Conservation (phyloP, 2,797 vertebrate species). For the Coregonus ussuriensis region DNA sequence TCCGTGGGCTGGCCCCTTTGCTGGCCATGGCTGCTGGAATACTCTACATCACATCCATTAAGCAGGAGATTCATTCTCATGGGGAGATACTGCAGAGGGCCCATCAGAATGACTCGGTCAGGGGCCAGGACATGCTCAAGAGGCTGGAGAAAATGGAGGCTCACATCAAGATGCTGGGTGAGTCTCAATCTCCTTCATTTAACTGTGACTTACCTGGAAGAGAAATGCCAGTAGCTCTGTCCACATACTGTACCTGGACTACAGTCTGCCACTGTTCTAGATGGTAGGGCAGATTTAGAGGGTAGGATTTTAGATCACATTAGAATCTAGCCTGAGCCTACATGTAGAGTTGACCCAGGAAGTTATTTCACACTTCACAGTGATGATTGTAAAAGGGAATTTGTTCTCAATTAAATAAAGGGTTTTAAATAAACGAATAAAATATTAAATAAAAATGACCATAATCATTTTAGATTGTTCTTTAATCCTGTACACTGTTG, state of each 20-base stretch:
- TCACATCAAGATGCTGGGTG: constrained; percentile 54
- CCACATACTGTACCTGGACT: neutral
- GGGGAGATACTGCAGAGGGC: constrained; percentile 39
- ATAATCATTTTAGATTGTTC: too few relatives aligned
- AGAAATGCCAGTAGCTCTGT: too few relatives aligned
- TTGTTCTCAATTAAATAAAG: too few relatives aligned
- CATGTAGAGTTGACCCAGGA: too few relatives aligned
- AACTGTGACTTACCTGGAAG: too few relatives aligned
- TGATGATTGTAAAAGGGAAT: too few relatives aligned
- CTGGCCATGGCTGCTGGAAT: neutral
- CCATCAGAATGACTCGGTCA: constrained; percentile 50
- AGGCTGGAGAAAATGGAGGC: constrained; percentile 63
- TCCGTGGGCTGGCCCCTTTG: constrained; percentile 22
- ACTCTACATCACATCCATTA: constrained; percentile 54
- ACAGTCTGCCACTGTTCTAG: neutral
- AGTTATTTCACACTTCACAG: too few relatives aligned
- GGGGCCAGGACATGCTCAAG: constrained; percentile 40
- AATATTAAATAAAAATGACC: too few relatives aligned
- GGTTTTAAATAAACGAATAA: too few relatives aligned
- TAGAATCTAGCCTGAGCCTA: too few relatives aligned
- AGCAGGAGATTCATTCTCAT: constrained; percentile 42
- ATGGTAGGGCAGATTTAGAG: neutral
- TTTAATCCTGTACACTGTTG: too few relatives aligned
- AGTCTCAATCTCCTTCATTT: constrained; percentile 29
- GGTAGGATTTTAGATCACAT: neutral